Base-by-base conservation (phyloP, 1,140 invertebrate species). In the Atopsyche davidsoni region DNA sequence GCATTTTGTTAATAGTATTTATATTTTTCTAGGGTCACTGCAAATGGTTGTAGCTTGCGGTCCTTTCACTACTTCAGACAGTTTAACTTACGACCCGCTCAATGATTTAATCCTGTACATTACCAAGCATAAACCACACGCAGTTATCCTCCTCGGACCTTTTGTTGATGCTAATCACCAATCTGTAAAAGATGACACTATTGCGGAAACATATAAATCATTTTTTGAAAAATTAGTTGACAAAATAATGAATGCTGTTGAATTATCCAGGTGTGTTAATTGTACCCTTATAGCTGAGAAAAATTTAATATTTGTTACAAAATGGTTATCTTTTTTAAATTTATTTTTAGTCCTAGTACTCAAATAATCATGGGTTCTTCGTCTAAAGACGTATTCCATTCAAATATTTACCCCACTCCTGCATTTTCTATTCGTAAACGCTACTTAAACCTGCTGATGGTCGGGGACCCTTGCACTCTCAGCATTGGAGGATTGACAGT, bases 71-170 rank as follows among this genome's bases (percentile, higher is more conserved):
- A 76, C 82, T 1, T 75, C 77, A 4, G 84, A 89, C 43, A 86
- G 85, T 62, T 63, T 92, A 41, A 64, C 75, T 1, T 95, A 86
- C 66, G 84, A 93, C 58, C 89, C 91, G 0, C 68, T 95, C 9
- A 78, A 80, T 53, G 87, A 92, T 61, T 69, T 95, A 1, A 68
- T 92, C 14, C 69, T 78, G 16, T 79, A 83, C 56, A 75, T 91
- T 0, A 67, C 71, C 14, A 68, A 81, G 10, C 75, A 86, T 35
- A 77, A 81, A 59, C 92, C 92, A 2, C 81, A 95, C 64, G 67
- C 93, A 3, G 75, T 89, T 22, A 77, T 96, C 55, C 68, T 95
- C 39, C 75, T 85, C 4, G 92, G 92, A 0, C 91, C 92, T 3
- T 90, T 95, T 60, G 59, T 93, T 23, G 89, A 94, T 60, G 67